phyloP scores from a whole-genome alignment of 1,140 invertebrate genomes.

The Caerostris darwini region DNA sequence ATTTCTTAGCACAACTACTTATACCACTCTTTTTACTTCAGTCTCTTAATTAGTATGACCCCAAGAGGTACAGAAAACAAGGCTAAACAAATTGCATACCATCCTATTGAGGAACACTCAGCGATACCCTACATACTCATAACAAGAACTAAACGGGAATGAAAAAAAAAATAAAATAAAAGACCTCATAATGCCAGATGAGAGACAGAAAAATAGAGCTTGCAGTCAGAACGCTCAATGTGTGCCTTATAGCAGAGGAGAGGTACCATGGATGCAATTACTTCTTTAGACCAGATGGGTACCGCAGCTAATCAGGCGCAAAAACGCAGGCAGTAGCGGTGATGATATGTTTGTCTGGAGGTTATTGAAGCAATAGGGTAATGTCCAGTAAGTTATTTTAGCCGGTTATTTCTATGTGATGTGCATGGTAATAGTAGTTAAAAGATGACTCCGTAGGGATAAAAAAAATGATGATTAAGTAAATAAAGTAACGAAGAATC shows the following conservation, averaged over 20 bases:
- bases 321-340: neutral
- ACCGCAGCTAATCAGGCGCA: constrained; percentile 8
- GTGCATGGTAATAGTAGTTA: neutral
- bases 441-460: no score
- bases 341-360: constrained; percentile 15
- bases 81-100: neutral
- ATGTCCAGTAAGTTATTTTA: neutral
- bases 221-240: neutral
- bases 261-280: constrained; percentile 4
- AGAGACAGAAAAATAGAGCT: neutral
- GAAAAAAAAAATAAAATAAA: neutral
- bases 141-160: no score
- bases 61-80: neutral
- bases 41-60: neutral
- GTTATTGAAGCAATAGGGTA: neutral
- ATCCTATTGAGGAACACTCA: neutral
- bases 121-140: neutral
- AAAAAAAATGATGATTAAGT: no score
- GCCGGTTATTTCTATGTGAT: neutral
- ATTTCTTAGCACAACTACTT: no score
- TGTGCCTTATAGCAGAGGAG: neutral
- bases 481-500: no score
- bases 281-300: constrained; percentile 15
- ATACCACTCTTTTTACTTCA: no score
- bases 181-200: neutral